Conservation (phyloP, 2,888 invertebrate genomes). For the Philereme transversata region DNA sequence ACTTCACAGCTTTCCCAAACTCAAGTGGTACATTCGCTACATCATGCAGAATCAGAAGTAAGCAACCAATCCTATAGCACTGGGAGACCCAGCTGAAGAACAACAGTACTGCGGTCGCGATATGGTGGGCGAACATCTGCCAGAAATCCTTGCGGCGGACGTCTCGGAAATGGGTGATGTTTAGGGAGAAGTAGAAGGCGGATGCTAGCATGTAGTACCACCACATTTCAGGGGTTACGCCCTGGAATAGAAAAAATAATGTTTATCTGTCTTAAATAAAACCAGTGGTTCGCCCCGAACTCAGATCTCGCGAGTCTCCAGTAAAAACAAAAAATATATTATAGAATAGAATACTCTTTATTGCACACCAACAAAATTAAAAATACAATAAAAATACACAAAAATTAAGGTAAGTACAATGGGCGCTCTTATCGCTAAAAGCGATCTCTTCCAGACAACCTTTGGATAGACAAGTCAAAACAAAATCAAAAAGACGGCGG, state of each 20-base stretch:
- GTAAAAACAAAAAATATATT: too few relatives aligned
- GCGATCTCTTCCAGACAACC: too few relatives aligned
- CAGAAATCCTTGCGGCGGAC: slow-evolving; percentile 97
- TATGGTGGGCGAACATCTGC: slow-evolving; percentile 99
- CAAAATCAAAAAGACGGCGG: too few relatives aligned
- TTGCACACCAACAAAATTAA: too few relatives aligned
- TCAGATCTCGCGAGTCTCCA: too few relatives aligned
- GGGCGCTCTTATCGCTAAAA: too few relatives aligned
- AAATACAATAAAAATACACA: too few relatives aligned
- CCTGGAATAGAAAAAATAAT: slow-evolving; percentile 76
- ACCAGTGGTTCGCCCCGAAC: too few relatives aligned
- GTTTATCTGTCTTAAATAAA: too few relatives aligned
- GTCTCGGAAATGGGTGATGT: slow-evolving; percentile 96
- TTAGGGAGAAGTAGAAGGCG: slow-evolving; percentile 97
- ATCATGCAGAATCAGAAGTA: slow-evolving; percentile 94
- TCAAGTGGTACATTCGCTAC: slow-evolving; percentile 95
- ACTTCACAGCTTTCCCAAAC: slow-evolving; percentile 98
- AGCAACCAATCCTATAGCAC: slow-evolving; percentile 94
- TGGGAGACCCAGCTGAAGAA: slow-evolving; percentile 98
- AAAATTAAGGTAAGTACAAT: too few relatives aligned
- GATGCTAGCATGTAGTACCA: slow-evolving; percentile 98
- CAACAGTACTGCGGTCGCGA: slow-evolving; percentile 95
- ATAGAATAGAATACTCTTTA: too few relatives aligned
- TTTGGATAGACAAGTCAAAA: too few relatives aligned
- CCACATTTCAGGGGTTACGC: slow-evolving; percentile 92